Evolutionary conservation across 2,888 invertebrate genomes (phyloP).

Genomic region (Pemphredon lugubris): DNA sequence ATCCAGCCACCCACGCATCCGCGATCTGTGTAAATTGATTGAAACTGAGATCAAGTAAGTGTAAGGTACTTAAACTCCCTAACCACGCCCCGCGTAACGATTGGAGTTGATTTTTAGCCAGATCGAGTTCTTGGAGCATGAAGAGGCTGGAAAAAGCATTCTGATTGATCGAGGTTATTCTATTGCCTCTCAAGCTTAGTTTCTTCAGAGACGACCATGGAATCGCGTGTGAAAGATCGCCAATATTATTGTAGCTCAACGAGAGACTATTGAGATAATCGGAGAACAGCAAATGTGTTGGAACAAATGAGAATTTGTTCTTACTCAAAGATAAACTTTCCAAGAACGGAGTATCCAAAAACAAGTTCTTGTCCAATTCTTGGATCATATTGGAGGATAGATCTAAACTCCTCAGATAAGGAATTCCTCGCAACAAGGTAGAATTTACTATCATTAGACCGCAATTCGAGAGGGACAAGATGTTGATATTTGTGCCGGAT

Average conservation of each 20-base stretch:
- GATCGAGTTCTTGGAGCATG: constrained; percentile 53
- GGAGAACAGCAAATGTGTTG: rapidly evolving
- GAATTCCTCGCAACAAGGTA: neutral
- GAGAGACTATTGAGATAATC: neutral
- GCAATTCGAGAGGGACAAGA: constrained; percentile 9
- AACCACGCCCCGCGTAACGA: constrained; percentile 11
- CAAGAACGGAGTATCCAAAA: rapidly evolving
- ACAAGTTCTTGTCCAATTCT: rapidly evolving
- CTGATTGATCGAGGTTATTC: constrained; percentile 58
- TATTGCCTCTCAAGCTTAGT: constrained; percentile 66
- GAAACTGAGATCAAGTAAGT: neutral
- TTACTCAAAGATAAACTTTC: constrained; percentile 1
- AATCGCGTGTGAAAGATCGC: rapidly evolving
- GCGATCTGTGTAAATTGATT: constrained; percentile 1
- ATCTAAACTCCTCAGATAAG: constrained; percentile 1
- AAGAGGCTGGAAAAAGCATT: constrained; percentile 45
- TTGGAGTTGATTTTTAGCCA: constrained; percentile 60
- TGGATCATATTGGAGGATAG: neutral
- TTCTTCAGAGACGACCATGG: constrained; percentile 37
- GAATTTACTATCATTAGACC: no score
- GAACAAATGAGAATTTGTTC: neutral
- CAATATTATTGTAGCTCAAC: constrained; percentile 11
- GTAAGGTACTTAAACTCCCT: neutral
- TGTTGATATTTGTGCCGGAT: neutral
- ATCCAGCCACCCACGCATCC: neutral